Evolutionary conservation across 2,797 vertebrate genomes (phyloP).

Genomic region (Gymnopithys bicolor): DNA sequence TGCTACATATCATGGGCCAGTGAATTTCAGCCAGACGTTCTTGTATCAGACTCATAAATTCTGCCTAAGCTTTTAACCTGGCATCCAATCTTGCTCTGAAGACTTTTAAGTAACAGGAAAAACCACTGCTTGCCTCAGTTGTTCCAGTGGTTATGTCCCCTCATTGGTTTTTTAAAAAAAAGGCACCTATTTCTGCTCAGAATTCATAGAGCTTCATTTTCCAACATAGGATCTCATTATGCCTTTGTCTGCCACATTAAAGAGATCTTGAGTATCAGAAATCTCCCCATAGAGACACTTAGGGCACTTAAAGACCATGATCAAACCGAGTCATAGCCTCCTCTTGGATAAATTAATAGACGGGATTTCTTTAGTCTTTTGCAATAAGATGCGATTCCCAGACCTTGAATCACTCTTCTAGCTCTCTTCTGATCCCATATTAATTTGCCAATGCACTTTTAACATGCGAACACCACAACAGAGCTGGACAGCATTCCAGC

Average conservation of each 20-base stretch:
- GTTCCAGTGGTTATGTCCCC: conserved; percentile 3
- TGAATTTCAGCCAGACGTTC: conserved; percentile 59
- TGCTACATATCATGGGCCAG: conserved; percentile 48
- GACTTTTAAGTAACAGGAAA: conserved; percentile 45
- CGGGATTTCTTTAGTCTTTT: conserved; percentile 52
- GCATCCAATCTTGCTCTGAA: conserved; percentile 46
- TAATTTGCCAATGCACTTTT: conserved; percentile 29
- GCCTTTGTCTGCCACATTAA: conserved; percentile 70
- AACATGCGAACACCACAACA: conserved; percentile 27
- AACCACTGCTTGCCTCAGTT: conserved; percentile 21
- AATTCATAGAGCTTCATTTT: conserved; percentile 46
- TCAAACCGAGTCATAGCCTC: conserved; percentile 64
- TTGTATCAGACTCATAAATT: conserved; percentile 60
- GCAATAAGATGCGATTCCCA: conserved; percentile 47
- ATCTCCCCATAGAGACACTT: conserved; percentile 70
- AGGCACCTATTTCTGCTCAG: conserved; percentile 18
- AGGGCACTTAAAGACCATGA: conserved; percentile 66
- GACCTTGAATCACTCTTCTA: conserved; percentile 12
- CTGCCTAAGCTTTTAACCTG: conserved; percentile 47
- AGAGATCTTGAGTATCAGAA: conserved; percentile 67
- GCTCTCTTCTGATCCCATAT: conserved; percentile 40
- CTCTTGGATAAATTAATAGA: conserved; percentile 67
- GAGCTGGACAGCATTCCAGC: background rate
- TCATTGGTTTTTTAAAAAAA: background rate
- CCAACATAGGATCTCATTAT: conserved; percentile 65